Base-by-base conservation (phyloP, 2,888 invertebrate species). In the Stenichneumon culpator region DNA sequence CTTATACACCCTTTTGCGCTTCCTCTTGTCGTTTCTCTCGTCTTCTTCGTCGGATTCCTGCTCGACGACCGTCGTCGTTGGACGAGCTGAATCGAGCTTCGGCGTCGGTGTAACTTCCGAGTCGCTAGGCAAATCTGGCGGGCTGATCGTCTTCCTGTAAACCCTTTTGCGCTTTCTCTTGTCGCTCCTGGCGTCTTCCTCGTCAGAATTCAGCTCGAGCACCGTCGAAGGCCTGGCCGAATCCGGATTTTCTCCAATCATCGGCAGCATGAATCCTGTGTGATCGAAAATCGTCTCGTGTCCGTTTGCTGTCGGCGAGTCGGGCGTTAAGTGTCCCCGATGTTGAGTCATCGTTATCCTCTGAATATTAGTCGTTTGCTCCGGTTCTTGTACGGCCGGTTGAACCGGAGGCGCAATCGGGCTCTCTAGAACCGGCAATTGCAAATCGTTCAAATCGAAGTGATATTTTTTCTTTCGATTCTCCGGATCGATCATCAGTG, bases 381-480 rank as follows among this genome's bases (percentile, higher is more conserved):
- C 92, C 0, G 91, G 88, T 36, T 93, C 90, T 4, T 84, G 77
- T 0, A 11, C 2, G 0, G 39, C 50, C 5, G 78, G 14, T 5
- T 77, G 79, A n/a, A 77, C 67, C 5, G 70, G 52, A 7, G 57
- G 32, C 9, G 80, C 36, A 7, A 90, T 82, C 2, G 90, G 91
- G 11, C 81, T 68, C 11, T 88, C 89, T 14, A 91, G 54, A 14
- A 86, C 86, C 2, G 93, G 93, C n/a, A 93, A 39, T 5, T 88
- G 86, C 3, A 93, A 78, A 19, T 93, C 93, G 44, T 91, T 90
- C 6, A 92, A 82, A 68, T 91, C 89, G 16, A 92, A 93, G 52
- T 79, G 60, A 3, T 78, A 84, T 50, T 44, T 44, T 44, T 83
- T 79, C 36, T 75, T 79, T 79, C 7, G 69, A 6, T 32, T 28